A percentile compares a stretch with the other conserved stretches of the same genome.
Evolutionary conservation across 2,797 vertebrate genomes (phyloP).

Genomic region (Coendou prehensilis): DNA sequence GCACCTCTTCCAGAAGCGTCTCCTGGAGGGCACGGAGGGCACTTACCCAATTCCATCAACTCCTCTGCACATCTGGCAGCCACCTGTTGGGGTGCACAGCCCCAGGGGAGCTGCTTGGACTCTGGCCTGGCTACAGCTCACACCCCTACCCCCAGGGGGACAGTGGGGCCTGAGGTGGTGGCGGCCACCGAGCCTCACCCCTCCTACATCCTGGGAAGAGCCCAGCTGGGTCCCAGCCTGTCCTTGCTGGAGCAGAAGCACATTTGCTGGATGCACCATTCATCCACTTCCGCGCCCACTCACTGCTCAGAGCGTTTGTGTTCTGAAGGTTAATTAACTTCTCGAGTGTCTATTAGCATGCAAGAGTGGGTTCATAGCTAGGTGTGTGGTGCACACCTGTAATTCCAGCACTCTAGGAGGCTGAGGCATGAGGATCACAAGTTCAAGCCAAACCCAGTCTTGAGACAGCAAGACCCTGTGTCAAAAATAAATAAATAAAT

Average conservation of each 20-base stretch:
- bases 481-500: background rate
- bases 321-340: background rate
- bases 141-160: rapidly evolving
- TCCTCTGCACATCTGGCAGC: background rate
- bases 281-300: background rate
- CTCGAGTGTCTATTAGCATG: background rate
- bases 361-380: background rate
- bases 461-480: background rate
- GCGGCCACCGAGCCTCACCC: background rate
- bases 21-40: background rate
- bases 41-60: background rate
- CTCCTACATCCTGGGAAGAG: background rate
- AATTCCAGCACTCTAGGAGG: background rate
- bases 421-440: background rate
- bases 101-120: background rate
- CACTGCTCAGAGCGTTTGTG: background rate
- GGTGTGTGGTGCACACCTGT: background rate
- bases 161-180: background rate
- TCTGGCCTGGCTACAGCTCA: background rate
- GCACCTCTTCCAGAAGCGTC: background rate
- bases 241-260: rapidly evolving
- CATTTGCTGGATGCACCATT: rapidly evolving
- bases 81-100: background rate
- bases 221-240: background rate
- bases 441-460: background rate